These are phyloP conservation scores for Axis porcinus DNA, from an alignment of 2,113 vertebrate species.

Conservation along the genomic window DNA sequence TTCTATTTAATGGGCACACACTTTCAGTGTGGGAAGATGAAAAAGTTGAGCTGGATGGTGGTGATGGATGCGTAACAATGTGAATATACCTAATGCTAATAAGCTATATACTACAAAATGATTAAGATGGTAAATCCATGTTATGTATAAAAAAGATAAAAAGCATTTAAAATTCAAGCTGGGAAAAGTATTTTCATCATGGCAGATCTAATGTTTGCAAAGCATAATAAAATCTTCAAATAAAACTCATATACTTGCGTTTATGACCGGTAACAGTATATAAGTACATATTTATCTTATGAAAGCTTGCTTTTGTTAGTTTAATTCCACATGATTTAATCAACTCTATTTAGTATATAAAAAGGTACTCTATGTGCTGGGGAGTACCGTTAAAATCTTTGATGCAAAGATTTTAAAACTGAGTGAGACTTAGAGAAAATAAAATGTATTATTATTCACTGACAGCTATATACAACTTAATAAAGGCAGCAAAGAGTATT, in stretches of 20 bases:
- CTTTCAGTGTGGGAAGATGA: neutral
- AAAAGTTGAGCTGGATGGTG: neutral
- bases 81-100: neutral
- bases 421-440: neutral
- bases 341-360: neutral
- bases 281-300: neutral
- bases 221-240: neutral
- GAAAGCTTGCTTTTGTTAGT: neutral
- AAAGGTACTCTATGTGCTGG: neutral
- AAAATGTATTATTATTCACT: constrained; percentile 23
- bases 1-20: neutral
- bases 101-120: neutral
- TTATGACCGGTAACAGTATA: neutral
- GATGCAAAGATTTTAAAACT: constrained; percentile 23
- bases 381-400: neutral
- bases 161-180: neutral
- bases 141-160: neutral
- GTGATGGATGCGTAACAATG: neutral
- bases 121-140: neutral
- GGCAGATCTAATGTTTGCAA: neutral
- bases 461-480: neutral
- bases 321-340: neutral
- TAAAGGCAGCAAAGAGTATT: neutral
- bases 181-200: neutral
- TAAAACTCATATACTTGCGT: neutral